Percentiles rank a stretch among this genome's conserved stretches.
These are phyloP conservation scores for Linyphia triangularis DNA, from an alignment of 2,888 invertebrate species.

Conservation along the genomic window DNA sequence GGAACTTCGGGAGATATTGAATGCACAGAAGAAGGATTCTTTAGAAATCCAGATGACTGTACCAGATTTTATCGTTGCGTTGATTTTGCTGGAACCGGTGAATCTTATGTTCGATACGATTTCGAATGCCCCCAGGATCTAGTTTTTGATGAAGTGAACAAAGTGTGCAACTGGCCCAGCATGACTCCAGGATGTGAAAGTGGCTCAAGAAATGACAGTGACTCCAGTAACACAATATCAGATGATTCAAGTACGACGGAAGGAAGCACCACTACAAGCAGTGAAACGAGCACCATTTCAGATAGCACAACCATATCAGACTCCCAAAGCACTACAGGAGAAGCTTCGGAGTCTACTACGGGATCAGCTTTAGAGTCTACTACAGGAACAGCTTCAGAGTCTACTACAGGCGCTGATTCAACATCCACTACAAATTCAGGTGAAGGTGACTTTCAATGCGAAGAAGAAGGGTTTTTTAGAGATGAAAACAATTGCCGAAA, in stretches of 20 bases:
- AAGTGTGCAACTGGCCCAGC: conserved; percentile 76
- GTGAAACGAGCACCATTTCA: not conserved
- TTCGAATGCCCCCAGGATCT: conserved; percentile 76
- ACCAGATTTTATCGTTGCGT: conserved; percentile 77
- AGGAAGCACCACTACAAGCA: not conserved
- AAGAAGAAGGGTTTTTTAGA: conserved; percentile 76
- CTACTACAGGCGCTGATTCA: not conserved
- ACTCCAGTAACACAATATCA: not conserved
- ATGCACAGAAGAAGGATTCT: conserved; percentile 76
- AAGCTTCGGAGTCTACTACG: not conserved
- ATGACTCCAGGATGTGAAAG: conserved; percentile 74
- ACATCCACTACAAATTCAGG: not conserved
- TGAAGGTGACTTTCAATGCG: conserved; percentile 68
- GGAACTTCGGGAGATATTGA: conserved; percentile 41
- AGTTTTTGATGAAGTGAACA: conserved; percentile 76
- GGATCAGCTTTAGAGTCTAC: not conserved
- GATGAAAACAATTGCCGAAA: conserved; percentile 76
- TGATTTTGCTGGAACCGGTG: conserved; percentile 69
- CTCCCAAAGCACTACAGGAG: not conserved
- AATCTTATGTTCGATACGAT: conserved; percentile 73
- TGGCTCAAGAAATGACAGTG: conserved; percentile 6
- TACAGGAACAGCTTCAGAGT: not conserved
- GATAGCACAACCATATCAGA: not conserved
- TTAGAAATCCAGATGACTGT: conserved; percentile 76
- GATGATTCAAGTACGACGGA: not conserved